Conservation (phyloP, 1,140 invertebrate genomes). For the Temnothorax nylanderi region DNA sequence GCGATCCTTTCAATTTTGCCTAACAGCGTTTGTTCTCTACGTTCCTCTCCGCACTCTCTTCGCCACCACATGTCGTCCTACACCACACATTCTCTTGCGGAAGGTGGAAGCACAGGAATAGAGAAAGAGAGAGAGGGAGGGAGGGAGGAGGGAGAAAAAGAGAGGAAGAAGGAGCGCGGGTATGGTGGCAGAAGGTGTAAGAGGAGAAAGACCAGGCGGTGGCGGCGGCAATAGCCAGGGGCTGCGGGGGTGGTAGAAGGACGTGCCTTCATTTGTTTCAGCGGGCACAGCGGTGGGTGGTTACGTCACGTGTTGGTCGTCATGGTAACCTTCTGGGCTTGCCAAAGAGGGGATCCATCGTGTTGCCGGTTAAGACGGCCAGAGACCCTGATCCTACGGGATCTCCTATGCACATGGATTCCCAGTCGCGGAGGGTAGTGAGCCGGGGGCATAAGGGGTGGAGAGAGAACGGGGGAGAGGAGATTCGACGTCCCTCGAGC, state of each 20-base stretch:
- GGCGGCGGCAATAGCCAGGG: slow-evolving; percentile 45
- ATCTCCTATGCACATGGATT: slow-evolving; percentile 65
- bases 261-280: slow-evolving; percentile 86
- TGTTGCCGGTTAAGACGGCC: slow-evolving; percentile 82
- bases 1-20: slow-evolving; percentile 67
- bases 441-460: background rate
- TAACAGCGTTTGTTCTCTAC: slow-evolving; percentile 71
- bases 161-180: slow-evolving; percentile 59
- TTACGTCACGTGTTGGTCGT: slow-evolving; percentile 85
- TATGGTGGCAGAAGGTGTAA: slow-evolving; percentile 65
- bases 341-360: slow-evolving; percentile 82
- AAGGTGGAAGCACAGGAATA: slow-evolving; percentile 69
- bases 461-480: background rate
- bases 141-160: slow-evolving; percentile 24
- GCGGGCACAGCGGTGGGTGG: slow-evolving; percentile 81
- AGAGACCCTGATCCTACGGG: slow-evolving; percentile 70
- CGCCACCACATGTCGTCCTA: slow-evolving; percentile 53
- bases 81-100: slow-evolving; percentile 74
- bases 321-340: slow-evolving; percentile 84
- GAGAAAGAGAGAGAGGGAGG: slow-evolving; percentile 43
- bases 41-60: slow-evolving; percentile 13
- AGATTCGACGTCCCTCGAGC: slow-evolving; percentile 44
- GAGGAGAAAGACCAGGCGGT: slow-evolving; percentile 49
- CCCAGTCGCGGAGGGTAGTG: slow-evolving; percentile 8
- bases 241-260: slow-evolving; percentile 74